phyloP scores from a whole-genome alignment of 2,888 invertebrate species.

The Ischnura elegans region DNA sequence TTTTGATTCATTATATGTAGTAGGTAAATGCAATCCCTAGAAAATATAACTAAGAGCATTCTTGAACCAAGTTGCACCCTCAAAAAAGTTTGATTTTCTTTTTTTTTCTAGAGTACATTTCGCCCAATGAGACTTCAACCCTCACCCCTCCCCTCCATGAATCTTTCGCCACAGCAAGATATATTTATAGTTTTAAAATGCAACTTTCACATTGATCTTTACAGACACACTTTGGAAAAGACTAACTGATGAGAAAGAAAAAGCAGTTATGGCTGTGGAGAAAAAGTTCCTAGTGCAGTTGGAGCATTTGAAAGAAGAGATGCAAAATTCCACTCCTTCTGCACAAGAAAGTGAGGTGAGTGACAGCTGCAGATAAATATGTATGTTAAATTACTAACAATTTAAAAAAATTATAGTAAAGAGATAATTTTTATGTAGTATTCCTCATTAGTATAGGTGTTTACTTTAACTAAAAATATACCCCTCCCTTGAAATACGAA shows the following conservation, averaged over 20 bases:
- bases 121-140: too few relatives aligned
- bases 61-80: too few relatives aligned
- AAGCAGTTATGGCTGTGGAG: conserved; percentile 82
- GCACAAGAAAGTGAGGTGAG: conserved; percentile 69
- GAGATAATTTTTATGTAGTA: neutral
- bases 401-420: neutral
- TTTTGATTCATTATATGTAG: too few relatives aligned
- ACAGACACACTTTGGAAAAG: conserved; percentile 84
- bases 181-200: too few relatives aligned
- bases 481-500: neutral
- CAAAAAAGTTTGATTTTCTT: too few relatives aligned
- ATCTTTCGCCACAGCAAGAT: too few relatives aligned
- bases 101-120: too few relatives aligned
- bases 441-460: neutral
- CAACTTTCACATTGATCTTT: conserved; percentile 72
- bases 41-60: too few relatives aligned
- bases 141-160: neutral
- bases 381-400: neutral
- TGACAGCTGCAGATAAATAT: neutral
- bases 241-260: conserved; percentile 83
- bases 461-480: neutral
- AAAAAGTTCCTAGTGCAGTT: conserved; percentile 81
- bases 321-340: conserved; percentile 73
- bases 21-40: too few relatives aligned
- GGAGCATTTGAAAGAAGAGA: conserved; percentile 78